phyloP scores from a whole-genome alignment of 2,113 vertebrate species.

The Protobothrops mucrosquamatus region DNA sequence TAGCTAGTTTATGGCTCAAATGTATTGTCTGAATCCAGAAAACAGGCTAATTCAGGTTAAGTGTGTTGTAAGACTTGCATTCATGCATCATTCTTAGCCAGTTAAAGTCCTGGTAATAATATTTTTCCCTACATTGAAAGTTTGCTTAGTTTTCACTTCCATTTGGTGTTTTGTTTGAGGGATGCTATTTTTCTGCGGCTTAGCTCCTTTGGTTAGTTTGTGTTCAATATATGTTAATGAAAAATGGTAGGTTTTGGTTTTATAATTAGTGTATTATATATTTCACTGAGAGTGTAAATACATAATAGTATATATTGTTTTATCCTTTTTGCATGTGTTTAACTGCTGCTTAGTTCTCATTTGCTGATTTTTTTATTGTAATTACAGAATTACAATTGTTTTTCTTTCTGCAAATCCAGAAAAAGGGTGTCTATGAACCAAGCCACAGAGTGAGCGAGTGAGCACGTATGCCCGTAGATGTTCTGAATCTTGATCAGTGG shows the following conservation, averaged over 20 bases:
- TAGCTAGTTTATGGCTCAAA: background rate
- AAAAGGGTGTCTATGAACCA: background rate
- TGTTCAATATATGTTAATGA: background rate
- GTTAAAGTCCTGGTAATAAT: background rate
- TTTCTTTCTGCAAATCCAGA: background rate
- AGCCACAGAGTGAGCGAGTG: background rate
- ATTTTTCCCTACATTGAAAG: background rate
- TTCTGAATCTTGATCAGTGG: background rate
- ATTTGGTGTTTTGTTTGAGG: background rate
- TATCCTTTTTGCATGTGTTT: background rate
- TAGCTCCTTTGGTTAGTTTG: background rate
- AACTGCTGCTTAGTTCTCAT: background rate
- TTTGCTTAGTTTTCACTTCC: background rate
- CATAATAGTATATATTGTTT: background rate
- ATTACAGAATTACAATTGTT: background rate
- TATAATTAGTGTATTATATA: background rate
- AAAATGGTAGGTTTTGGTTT: background rate
- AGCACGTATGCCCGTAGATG: background rate
- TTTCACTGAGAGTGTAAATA: background rate
- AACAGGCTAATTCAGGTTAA: background rate
- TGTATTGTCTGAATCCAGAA: background rate
- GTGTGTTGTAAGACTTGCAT: background rate
- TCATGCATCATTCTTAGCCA: background rate
- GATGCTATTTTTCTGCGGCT: background rate
- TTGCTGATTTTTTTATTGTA: background rate